Percentiles rank a stretch among this genome's conserved stretches.
These are phyloP conservation scores for Enteromius thamalakanensis DNA, from an alignment of 2,797 vertebrate genomes.

Conservation along the genomic window DNA sequence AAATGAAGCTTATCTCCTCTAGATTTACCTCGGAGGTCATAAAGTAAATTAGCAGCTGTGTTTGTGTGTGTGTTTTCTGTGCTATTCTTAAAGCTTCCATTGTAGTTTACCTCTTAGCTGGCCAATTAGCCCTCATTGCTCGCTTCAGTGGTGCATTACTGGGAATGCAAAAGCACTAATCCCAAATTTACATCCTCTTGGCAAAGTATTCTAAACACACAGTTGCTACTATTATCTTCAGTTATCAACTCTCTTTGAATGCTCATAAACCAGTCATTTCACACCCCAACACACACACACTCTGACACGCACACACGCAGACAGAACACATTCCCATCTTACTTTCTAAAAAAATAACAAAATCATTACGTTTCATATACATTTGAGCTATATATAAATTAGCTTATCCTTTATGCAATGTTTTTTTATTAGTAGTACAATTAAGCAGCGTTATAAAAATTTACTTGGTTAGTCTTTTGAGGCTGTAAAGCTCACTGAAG, in stretches of 20 bases:
- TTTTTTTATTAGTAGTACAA: no score
- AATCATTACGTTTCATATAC: no score
- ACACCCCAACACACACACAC: conserved; percentile 45
- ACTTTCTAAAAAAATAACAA: no score
- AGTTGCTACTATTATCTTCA: conserved; percentile 29
- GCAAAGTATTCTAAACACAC: conserved; percentile 36
- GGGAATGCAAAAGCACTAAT: conserved; percentile 61
- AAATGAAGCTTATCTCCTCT: conserved; percentile 44
- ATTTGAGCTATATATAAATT: no score
- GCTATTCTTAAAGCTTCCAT: conserved; percentile 34
- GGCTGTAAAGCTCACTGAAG: no score
- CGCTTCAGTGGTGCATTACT: conserved; percentile 63
- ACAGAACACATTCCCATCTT: not conserved
- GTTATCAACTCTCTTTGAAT: conserved; percentile 31
- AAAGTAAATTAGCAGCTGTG: conserved; percentile 27
- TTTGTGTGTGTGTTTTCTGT: conserved; percentile 14
- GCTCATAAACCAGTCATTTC: conserved; percentile 22
- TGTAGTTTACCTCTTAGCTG: conserved; percentile 28
- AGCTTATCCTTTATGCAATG: no score
- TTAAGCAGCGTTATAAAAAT: no score
- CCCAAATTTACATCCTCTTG: conserved; percentile 52
- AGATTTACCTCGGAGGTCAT: conserved; percentile 30
- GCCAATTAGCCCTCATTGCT: conserved; percentile 56
- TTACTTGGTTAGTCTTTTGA: no score
- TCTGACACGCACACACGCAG: no score